phyloP scores from a whole-genome alignment of 2,113 vertebrate species.

The Perca flavescens region DNA sequence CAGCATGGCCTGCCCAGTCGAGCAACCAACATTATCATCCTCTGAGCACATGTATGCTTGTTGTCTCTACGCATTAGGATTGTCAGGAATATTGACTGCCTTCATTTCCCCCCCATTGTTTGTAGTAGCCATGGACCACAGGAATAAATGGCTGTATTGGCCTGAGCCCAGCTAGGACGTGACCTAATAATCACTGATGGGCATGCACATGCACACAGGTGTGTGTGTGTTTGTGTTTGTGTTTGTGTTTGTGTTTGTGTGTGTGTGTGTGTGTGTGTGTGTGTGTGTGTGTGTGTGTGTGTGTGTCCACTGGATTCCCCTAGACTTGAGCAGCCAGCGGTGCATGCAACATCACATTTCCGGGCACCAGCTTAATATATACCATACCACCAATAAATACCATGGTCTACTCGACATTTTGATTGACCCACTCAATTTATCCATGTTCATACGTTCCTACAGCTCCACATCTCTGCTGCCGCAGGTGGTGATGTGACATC shows the following conservation, averaged over 20 bases:
- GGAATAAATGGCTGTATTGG: slow-evolving; percentile 46
- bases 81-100: slow-evolving; percentile 48
- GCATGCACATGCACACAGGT: slow-evolving; percentile 21
- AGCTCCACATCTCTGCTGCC: not conserved
- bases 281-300: no score
- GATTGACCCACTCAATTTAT: slow-evolving; percentile 23
- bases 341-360: slow-evolving; percentile 1
- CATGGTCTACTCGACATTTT: slow-evolving; percentile 19
- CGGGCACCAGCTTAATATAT: not conserved
- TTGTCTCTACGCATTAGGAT: not conserved
- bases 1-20: not conserved
- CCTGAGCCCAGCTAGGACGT: slow-evolving; percentile 24
- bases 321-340: not conserved
- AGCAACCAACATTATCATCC: not conserved
- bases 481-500: slow-evolving; percentile 3
- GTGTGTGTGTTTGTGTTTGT: no score
- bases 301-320: slow-evolving; percentile 16
- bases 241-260: no score
- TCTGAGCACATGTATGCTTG: not conserved
- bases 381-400: no score
- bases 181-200: slow-evolving; percentile 34
- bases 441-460: not conserved
- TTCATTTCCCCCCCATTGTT: slow-evolving; percentile 15
- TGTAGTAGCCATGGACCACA: slow-evolving; percentile 4
- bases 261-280: not conserved